A percentile compares a stretch with the other conserved stretches of the same genome.
These are phyloP conservation scores for Paratilapia polleni DNA, from an alignment of 2,113 vertebrate genomes.

Conservation along the genomic window DNA sequence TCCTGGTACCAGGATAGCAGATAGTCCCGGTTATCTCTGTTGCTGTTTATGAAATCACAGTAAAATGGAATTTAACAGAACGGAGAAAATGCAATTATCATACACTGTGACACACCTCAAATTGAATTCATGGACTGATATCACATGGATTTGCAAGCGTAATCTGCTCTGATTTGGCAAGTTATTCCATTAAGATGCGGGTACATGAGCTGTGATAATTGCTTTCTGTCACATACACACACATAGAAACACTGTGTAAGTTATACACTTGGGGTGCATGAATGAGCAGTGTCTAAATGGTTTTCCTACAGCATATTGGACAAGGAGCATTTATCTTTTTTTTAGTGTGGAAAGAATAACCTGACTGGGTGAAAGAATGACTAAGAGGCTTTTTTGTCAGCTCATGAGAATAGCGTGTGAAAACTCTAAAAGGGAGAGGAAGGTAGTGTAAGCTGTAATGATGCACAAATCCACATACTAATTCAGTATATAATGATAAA, in stretches of 20 bases:
- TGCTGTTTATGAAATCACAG: background rate
- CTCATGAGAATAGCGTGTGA: background rate
- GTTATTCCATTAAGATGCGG: constrained; percentile 45
- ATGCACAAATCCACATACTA: background rate
- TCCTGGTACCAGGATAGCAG: background rate
- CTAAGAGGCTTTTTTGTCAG: background rate
- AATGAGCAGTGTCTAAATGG: constrained; percentile 15
- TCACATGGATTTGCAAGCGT: constrained; percentile 41
- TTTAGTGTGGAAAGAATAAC: constrained; percentile 25
- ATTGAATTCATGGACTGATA: constrained; percentile 41
- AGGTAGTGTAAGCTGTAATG: background rate
- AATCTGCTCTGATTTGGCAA: constrained; percentile 49
- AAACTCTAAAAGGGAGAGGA: background rate
- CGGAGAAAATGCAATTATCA: constrained; percentile 12
- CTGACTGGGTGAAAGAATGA: background rate
- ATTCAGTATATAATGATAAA: background rate
- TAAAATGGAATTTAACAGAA: background rate
- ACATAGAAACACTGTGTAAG: constrained; percentile 18
- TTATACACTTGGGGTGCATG: constrained; percentile 1
- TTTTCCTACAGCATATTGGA: constrained; percentile 12
- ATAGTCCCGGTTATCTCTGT: background rate
- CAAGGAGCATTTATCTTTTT: constrained; percentile 41
- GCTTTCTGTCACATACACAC: constrained; percentile 32
- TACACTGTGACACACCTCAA: constrained; percentile 13
- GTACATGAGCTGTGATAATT: constrained; percentile 48